phyloP scores from a whole-genome alignment of 2,888 invertebrate species.

The Coleophora deauratella region DNA sequence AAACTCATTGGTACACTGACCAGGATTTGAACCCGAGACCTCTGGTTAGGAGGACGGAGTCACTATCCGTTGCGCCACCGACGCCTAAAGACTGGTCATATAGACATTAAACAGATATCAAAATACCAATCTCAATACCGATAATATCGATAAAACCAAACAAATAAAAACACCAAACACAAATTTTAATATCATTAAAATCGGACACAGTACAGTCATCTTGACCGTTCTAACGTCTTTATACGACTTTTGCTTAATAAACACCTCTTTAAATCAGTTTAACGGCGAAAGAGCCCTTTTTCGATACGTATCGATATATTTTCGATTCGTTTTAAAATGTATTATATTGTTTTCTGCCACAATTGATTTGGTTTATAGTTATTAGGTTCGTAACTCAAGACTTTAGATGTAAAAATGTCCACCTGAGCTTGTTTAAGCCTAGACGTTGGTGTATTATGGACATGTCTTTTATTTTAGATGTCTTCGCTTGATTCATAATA shows the following conservation, averaged over 20 bases:
- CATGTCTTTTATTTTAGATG: too few species aligned
- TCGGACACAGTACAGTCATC: slow-evolving; percentile 2
- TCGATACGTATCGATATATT: slow-evolving; percentile 37
- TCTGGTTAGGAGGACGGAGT: too few species aligned
- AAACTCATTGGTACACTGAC: too few species aligned
- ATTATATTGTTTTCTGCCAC: slow-evolving; percentile 36
- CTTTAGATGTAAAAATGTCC: slow-evolving; percentile 14
- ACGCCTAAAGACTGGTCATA: too few species aligned
- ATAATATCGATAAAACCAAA: slow-evolving; percentile 4
- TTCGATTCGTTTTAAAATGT: slow-evolving; percentile 26
- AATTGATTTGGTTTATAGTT: slow-evolving; percentile 62
- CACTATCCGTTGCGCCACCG: too few species aligned
- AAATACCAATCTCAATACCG: slow-evolving; percentile 2
- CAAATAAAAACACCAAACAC: slow-evolving; percentile 11
- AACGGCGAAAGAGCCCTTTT: slow-evolving; percentile 34
- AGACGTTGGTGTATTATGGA: background rate
- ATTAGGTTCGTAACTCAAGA: slow-evolving; percentile 41
- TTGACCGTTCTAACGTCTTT: background rate
- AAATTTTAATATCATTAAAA: background rate
- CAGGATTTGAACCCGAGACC: too few species aligned
- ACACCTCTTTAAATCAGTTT: slow-evolving; percentile 35
- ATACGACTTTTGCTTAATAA: slow-evolving; percentile 22
- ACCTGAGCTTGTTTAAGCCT: slow-evolving; percentile 4
- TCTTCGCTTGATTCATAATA: too few species aligned
- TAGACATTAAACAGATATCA: background rate